Base-by-base conservation (phyloP, 2,888 invertebrate species). In the Axea sp. region DNA sequence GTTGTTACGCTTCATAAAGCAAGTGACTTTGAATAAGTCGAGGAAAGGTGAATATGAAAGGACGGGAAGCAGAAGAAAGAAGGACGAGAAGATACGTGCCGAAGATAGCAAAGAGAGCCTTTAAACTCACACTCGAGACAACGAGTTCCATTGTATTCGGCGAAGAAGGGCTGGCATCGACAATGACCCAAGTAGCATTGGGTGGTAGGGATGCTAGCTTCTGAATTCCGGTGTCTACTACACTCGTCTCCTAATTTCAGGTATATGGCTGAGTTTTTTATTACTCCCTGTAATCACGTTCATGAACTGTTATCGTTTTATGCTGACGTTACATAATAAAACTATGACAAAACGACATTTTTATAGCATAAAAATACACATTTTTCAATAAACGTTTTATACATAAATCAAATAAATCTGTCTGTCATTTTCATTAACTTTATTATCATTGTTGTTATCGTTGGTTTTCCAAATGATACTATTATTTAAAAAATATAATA, bases 151-250 rank as follows among this genome's bases (percentile, higher is more conserved):
- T 96, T 94, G 86, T 92, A 92, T 85, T 91, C 91, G 24, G 95
- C 95, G 88, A 91, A 95, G 88, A 94, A 95, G 22, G 95, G 93
- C 86, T 93, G 92, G 88, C 96, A 96, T 67, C 92, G 91, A 89
- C 96, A 96, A 77, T 91, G 90, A 78, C 95, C 95, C 82, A 90
- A 88, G 77, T 90, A 88, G 86, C 94, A 94, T 73, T 90, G 90
- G 75, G 93, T 91, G 82, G 92, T 91, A 64, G 89, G 87, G 73
- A 92, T 90, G 47, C 88, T 86, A 35, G 89, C 88, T 76, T 89
- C 89, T 86, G 95, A 95, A 78, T 94, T 93, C 78, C 88, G 88
- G 82, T 91, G 91, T 53, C 89, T 88, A 76, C 89, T 89, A 85
- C 94, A 95, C 75, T 89, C 88, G 62, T 91, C 90, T 17, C 93